Conservation (phyloP, 2,888 invertebrate genomes). For the Tuta absoluta region DNA sequence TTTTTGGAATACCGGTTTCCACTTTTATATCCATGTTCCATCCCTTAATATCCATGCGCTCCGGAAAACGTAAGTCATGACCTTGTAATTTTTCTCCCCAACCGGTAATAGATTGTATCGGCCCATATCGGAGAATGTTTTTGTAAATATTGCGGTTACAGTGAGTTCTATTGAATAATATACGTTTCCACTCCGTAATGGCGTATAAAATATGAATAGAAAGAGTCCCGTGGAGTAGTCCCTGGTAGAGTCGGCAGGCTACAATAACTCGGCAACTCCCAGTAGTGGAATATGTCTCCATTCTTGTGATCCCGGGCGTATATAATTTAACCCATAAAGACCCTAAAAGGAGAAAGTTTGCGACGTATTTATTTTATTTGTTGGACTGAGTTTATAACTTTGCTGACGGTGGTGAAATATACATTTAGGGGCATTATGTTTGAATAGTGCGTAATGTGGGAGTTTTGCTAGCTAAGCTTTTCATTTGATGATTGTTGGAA, state of each 20-base stretch:
- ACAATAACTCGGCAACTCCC: slow-evolving; percentile 69
- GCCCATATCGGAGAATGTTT: slow-evolving; percentile 39
- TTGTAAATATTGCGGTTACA: slow-evolving; percentile 47
- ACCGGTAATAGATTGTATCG: slow-evolving; percentile 56
- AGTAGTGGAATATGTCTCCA: slow-evolving; percentile 74
- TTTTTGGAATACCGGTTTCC: no score
- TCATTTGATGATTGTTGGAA: background rate
- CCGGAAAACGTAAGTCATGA: slow-evolving; percentile 55
- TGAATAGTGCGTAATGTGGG: slow-evolving; percentile 8
- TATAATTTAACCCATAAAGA: slow-evolving; percentile 77
- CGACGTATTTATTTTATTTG: slow-evolving; percentile 69
- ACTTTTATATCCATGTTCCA: no score
- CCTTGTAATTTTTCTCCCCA: slow-evolving; percentile 55
- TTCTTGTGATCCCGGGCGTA: slow-evolving; percentile 70
- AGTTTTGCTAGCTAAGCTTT: background rate
- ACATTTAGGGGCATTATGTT: slow-evolving; percentile 25
- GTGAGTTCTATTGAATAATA: slow-evolving; percentile 55
- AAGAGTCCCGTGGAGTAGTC: slow-evolving; percentile 46
- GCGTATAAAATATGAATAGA: slow-evolving; percentile 71
- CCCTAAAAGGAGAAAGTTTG: slow-evolving; percentile 70
- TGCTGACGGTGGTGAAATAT: slow-evolving; percentile 46
- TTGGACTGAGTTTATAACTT: slow-evolving; percentile 57
- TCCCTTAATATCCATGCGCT: background rate
- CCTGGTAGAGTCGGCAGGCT: slow-evolving; percentile 53
- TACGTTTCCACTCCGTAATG: slow-evolving; percentile 55